Base-by-base conservation (phyloP, 2,888 invertebrate genomes). In the Tenthredo distinguenda region DNA sequence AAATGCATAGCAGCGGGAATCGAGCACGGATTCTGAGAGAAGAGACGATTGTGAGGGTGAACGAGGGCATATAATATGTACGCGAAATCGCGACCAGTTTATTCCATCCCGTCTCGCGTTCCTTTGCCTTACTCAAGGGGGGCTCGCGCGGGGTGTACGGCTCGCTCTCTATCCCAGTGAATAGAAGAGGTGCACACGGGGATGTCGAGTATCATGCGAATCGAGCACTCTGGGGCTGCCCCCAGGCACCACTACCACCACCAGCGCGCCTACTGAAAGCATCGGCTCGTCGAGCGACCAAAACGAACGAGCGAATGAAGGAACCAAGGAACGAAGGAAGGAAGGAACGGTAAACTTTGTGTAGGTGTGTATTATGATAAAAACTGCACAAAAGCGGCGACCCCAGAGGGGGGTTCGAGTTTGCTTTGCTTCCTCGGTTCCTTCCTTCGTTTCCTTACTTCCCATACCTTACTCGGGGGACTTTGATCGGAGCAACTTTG, bases 141-240 rank as follows among this genome's bases (percentile, higher is more conserved):
- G 72, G 72, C 40, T 43, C n/a, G 5, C 4, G 31, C 18, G 72
- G 72, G 62, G 62, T 21, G 21, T 26, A 62, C 12, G 26, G 47
- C 31, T 34, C 31, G 55, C 6, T 31, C 50, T 55, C 58, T 58
- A 31, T 65, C 43, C 43, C 58, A 55, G 83, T 71, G 68, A 68
- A 83, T 83, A 83, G 83, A 43, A 47, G 47, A 81, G 65, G 83
- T 65, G 83, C 83, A 68, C 68, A 15, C 40, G 62, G 34, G 81
- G 40, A 83, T 37, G 83, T 47, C 47, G 83, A 83, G 83, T 83
- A 83, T 83, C 83, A 83, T 71, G 83, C 83, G 83, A 83, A 83
- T 83, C 83, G 83, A 83, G 83, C 83, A 83, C 83, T 83, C 71
- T 68, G 83, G 83, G 83, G 83, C 83, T 83, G 68, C 83, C 83